phyloP scores from a whole-genome alignment of 1,140 invertebrate species.

The Antheraea mylitta region DNA sequence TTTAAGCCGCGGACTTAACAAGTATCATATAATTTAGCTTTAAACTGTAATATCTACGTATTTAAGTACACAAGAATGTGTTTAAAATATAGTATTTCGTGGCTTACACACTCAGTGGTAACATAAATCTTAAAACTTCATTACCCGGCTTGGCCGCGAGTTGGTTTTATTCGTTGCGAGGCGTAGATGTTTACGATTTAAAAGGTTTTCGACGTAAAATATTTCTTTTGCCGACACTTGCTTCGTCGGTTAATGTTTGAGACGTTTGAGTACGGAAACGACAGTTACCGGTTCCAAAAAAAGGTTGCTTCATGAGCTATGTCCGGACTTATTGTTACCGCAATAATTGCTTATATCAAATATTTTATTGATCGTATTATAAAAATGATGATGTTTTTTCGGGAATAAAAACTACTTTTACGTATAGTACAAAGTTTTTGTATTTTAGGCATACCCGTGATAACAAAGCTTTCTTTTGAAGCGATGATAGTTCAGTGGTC shows the following conservation, averaged over 20 bases:
- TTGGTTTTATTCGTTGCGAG: conserved; percentile 60
- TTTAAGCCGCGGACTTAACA: no score
- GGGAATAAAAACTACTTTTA: no score
- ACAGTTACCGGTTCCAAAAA: neutral
- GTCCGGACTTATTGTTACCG: neutral
- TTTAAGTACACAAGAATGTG: no score
- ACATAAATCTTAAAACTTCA: conserved; percentile 72
- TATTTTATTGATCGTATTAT: no score
- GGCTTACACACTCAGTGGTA: conserved; percentile 37
- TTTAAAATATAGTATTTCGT: neutral
- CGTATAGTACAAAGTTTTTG: no score
- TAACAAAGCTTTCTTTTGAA: no score
- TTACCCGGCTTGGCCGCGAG: conserved; percentile 56
- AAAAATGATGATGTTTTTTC: no score
- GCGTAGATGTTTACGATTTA: conserved; percentile 70
- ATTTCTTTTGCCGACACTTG: conserved; percentile 56
- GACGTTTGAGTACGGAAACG: conserved; percentile 7
- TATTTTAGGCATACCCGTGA: no score
- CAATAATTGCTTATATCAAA: no score
- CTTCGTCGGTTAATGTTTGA: conserved; percentile 7
- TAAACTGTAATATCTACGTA: no score
- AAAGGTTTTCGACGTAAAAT: conserved; percentile 68
- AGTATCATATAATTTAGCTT: no score
- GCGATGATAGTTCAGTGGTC: no score
- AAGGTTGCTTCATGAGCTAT: neutral